Evolutionary conservation across 2,113 vertebrate genomes (phyloP).

Genomic region (Microcebus murinus): DNA sequence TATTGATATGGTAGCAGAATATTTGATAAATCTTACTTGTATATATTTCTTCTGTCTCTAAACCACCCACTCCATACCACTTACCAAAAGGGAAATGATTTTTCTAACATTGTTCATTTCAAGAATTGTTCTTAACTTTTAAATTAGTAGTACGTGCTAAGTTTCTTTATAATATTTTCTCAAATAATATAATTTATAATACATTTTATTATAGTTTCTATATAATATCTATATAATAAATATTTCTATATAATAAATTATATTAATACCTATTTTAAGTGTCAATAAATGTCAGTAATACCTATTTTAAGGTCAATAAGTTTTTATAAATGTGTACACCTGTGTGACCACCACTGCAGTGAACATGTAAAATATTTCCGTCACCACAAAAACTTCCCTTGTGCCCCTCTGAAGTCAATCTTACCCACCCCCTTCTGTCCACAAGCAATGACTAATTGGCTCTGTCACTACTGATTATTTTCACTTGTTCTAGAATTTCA

Average conservation of each 20-base stretch:
- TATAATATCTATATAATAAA: background rate
- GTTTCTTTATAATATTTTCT: background rate
- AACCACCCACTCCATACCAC: background rate
- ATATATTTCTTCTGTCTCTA: background rate
- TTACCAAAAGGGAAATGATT: background rate
- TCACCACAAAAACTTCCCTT: background rate
- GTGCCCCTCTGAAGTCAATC: background rate
- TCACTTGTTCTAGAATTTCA: background rate
- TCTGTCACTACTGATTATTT: background rate
- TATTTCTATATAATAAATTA: slow-evolving; percentile 16
- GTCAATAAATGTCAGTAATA: background rate
- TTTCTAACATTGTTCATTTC: slow-evolving; percentile 5
- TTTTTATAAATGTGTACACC: background rate
- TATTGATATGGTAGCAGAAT: background rate
- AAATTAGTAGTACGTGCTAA: background rate
- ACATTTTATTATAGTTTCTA: background rate
- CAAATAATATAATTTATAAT: background rate
- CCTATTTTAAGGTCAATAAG: background rate
- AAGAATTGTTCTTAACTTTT: background rate
- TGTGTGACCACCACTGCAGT: background rate
- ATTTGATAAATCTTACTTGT: background rate
- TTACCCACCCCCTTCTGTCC: background rate
- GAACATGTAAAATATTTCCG: background rate
- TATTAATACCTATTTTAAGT: background rate
- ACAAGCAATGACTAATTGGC: background rate